These are phyloP conservation scores for Drosophila cardini DNA, from an alignment of 1,140 invertebrate species.

Conservation along the genomic window DNA sequence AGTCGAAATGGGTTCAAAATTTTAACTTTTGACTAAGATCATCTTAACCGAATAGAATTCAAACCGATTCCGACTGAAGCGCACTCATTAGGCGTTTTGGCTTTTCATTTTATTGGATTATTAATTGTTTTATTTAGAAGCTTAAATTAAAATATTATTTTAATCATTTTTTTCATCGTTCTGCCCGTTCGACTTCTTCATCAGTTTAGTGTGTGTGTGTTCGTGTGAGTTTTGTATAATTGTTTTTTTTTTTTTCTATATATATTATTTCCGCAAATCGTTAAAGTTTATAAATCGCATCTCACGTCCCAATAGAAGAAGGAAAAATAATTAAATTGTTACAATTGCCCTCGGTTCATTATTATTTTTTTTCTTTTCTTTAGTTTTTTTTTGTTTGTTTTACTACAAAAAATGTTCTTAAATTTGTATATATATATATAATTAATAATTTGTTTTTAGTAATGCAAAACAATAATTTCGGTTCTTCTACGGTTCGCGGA, in stretches of 20 bases:
- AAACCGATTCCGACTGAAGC: constrained; percentile 26
- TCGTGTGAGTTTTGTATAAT: constrained; percentile 36
- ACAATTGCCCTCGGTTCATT: constrained; percentile 61
- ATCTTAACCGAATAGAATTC: neutral
- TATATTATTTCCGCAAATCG: constrained; percentile 60
- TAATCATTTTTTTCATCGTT: constrained; percentile 73
- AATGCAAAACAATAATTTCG: constrained; percentile 80
- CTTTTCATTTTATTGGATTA: constrained; percentile 73
- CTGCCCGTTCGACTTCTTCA: constrained; percentile 65
- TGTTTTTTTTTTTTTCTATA: constrained; percentile 41
- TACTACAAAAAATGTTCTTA: constrained; percentile 63
- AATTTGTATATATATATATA: constrained; percentile 79
- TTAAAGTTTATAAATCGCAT: constrained; percentile 53
- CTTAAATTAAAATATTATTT: constrained; percentile 83
- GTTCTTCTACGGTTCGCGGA: constrained; percentile 35
- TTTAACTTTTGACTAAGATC: neutral
- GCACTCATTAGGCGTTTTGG: constrained; percentile 23
- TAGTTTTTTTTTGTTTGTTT: constrained; percentile 42
- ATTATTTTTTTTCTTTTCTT: constrained; percentile 48
- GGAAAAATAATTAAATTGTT: constrained; percentile 58
- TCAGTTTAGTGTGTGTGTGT: constrained; percentile 68
- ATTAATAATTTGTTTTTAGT: constrained; percentile 74
- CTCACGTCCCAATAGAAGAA: constrained; percentile 52
- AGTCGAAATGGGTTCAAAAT: constrained; percentile 28
- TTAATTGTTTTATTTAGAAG: constrained; percentile 82